These are phyloP conservation scores for Coenobita brevimanus DNA, from an alignment of 1,140 invertebrate genomes.

Conservation along the genomic window DNA sequence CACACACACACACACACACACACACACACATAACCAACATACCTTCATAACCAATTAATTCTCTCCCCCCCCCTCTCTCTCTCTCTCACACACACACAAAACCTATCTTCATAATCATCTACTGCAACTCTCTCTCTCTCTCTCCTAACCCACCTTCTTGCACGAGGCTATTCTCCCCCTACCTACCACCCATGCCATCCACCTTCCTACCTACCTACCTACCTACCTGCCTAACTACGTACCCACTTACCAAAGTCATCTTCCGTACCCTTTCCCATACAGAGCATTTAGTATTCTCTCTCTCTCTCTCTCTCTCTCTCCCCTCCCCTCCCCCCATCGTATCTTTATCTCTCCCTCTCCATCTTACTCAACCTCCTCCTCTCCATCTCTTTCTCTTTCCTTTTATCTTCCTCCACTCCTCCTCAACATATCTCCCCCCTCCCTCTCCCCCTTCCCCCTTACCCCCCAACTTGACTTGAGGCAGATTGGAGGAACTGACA, in stretches of 20 bases:
- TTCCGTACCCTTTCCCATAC: neutral
- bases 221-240: too few species aligned
- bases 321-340: neutral
- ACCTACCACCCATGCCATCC: neutral
- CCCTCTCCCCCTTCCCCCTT: too few species aligned
- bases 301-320: neutral
- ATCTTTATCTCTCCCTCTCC: neutral
- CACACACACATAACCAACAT: too few species aligned
- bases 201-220: neutral
- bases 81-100: neutral
- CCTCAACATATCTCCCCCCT: too few species aligned
- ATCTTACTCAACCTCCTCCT: neutral
- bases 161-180: neutral
- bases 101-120: too few species aligned
- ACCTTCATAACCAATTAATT: too few species aligned
- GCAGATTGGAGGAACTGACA: too few species aligned
- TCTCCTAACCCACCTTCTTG: neutral
- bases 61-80: neutral
- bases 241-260: neutral
- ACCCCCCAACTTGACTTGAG: too few species aligned
- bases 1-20: neutral
- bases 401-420: neutral
- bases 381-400: neutral
- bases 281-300: neutral
- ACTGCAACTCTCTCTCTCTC: constrained; percentile 9